Conservation (phyloP, 2,797 vertebrate species). For the Taenioides sp. region DNA sequence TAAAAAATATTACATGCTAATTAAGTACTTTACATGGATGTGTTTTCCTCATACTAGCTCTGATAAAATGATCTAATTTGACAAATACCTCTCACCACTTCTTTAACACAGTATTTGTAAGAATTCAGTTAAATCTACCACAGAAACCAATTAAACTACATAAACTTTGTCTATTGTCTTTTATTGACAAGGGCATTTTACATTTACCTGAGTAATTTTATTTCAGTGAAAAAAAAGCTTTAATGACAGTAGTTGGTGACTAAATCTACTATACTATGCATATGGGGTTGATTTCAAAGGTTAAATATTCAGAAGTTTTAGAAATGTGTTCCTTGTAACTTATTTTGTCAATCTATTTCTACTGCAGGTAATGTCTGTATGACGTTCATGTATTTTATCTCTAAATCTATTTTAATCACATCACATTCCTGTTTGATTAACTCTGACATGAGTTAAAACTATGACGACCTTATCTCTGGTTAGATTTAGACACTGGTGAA, state of each 20-base stretch:
- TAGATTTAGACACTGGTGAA: slow-evolving; percentile 18
- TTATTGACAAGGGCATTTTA: not conserved
- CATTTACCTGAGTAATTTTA: not conserved
- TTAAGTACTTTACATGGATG: not conserved
- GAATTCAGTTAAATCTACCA: not conserved
- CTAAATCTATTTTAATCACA: slow-evolving; percentile 8
- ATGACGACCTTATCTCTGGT: not conserved
- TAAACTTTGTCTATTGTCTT: too few relatives aligned
- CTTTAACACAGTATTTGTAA: not conserved
- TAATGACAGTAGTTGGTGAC: too few relatives aligned
- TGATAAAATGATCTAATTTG: not conserved
- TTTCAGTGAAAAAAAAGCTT: too few relatives aligned
- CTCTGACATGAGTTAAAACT: not conserved
- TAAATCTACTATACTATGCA: too few relatives aligned
- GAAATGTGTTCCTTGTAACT: not conserved
- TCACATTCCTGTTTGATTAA: not conserved
- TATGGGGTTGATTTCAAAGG: too few relatives aligned
- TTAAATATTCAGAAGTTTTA: not conserved
- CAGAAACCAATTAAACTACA: not conserved
- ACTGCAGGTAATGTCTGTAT: not conserved
- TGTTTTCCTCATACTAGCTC: too few relatives aligned
- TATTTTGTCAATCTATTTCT: not conserved
- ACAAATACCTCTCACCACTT: not conserved
- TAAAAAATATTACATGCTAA: not conserved
- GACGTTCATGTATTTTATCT: not conserved